A percentile compares a stretch with the other conserved stretches of the same genome.
Conservation (phyloP, 2,888 invertebrate species). For the Ophioninae sp. region DNA sequence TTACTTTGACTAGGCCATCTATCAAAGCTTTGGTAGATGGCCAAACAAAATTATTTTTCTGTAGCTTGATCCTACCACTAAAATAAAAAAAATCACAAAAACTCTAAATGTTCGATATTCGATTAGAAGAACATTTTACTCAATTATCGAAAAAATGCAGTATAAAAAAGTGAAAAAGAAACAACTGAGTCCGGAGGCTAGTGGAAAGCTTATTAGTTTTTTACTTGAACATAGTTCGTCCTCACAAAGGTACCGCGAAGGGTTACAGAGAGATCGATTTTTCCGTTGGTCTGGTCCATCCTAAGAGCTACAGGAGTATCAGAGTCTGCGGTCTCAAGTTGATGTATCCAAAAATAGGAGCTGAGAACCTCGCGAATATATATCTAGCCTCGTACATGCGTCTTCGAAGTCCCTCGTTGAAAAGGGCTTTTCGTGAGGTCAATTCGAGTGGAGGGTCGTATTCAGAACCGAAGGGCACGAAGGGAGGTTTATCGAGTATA, state of each 20-base stretch:
- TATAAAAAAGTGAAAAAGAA: not conserved
- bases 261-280: slow-evolving; percentile 12
- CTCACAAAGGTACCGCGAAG: not conserved
- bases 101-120: too few relatives aligned
- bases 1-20: too few relatives aligned
- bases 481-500: slow-evolving; percentile 30
- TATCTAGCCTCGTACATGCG: slow-evolving; percentile 1
- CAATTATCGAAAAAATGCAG: too few relatives aligned
- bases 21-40: too few relatives aligned
- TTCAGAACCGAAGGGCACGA: not conserved
- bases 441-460: slow-evolving; percentile 24
- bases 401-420: slow-evolving; percentile 22
- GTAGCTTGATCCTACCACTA: too few relatives aligned
- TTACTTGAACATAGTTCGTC: not conserved
- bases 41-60: too few relatives aligned
- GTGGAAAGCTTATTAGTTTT: not conserved
- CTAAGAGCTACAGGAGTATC: not conserved
- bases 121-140: too few relatives aligned
- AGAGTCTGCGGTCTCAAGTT: slow-evolving; percentile 36
- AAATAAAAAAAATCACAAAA: too few relatives aligned
- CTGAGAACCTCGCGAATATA: not conserved
- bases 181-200: not conserved
- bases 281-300: not conserved
- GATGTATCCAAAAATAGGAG: slow-evolving; percentile 16
- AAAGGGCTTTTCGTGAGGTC: slow-evolving; percentile 28